Evolutionary conservation across 53 echinoderm and acorn worm genomes (phyloP), one percentile per base, ranked within the genome.

Genomic region (Zoroaster sp.): DNA sequence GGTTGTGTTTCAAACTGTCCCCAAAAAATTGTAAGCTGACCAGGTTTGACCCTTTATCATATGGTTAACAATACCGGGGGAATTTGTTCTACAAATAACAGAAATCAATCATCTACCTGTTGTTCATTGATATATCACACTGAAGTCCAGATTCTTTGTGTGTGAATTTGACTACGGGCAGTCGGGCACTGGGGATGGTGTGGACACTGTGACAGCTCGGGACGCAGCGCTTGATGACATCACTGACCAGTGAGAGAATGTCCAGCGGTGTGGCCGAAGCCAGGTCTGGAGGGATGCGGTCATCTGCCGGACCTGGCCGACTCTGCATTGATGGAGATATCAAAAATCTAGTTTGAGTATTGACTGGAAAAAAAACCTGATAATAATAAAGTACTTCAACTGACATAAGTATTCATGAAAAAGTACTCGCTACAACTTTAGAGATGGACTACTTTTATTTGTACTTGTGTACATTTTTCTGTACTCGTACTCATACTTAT

Each of bases 161-260:
- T 12, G 88, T 87, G 55, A 96, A 96, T 68, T 94, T 99, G 39
- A 99, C 90, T 42, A 99, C 94, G 13, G 99, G 99, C 23, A 93
- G 80, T 54, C 94, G 69, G 3, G 94, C 92, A 42, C 91, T 93
- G 15, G 93, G 89, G 18, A 99, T 99, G 45, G 59, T 69, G 42
- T 86, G 88, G 35, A 99, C 93, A 63, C 92, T 83, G 55, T 96
- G 80, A 40, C 93, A 96, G 74, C 92, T 88, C 1, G 99, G 99
- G 1, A 94, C 99, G 66, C 96, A 96, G 66, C 94, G 91, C 33
- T 92, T 89, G 40, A 99, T 77, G 40, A 99, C 89, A 36, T 96
- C 90, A 46, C 86, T 88, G 20, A 99, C 88, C 42, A 96, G 41
- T 3, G 93, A 79, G 25, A 99, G 82, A 46, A 91, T 66, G 17